A percentile compares a stretch with the other conserved stretches of the same genome.
Evolutionary conservation across 2,797 vertebrate species (phyloP).

Genomic region (Gadopsis marmoratus): DNA sequence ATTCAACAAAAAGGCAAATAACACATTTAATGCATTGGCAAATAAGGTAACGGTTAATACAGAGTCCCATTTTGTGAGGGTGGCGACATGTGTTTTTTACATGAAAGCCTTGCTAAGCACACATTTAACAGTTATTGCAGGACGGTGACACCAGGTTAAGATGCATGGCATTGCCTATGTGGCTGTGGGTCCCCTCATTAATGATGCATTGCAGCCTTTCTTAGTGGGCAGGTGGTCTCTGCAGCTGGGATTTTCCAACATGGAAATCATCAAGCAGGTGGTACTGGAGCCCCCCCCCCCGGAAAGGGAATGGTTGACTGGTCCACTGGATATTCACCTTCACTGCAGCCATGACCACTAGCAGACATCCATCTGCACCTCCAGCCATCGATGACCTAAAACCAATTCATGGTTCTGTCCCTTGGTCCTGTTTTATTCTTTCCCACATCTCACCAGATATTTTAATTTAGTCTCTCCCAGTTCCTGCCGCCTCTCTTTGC

Average conservation of each 20-base stretch:
- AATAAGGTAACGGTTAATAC: not conserved
- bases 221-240: slow-evolving; percentile 34
- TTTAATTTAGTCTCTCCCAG: slow-evolving; percentile 34
- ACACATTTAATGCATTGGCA: not conserved
- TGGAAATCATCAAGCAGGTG: slow-evolving; percentile 43
- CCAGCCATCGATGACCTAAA: slow-evolving; percentile 53
- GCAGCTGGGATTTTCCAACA: slow-evolving; percentile 46
- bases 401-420: not conserved
- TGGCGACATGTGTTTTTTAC: not conserved
- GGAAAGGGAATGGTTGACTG: slow-evolving; percentile 35
- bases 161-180: not conserved
- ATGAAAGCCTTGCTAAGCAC: not conserved
- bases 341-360: slow-evolving; percentile 5
- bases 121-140: not conserved
- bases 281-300: not conserved
- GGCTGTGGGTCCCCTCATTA: slow-evolving; percentile 9
- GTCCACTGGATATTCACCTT: slow-evolving; percentile 24
- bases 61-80: too few species aligned
- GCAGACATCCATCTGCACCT: slow-evolving; percentile 48
- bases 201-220: slow-evolving; percentile 38
- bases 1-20: not conserved
- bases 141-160: not conserved
- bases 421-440: slow-evolving; percentile 16
- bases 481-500: slow-evolving; percentile 6
- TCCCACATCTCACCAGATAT: slow-evolving; percentile 7